These are phyloP conservation scores for Clarias fuscus DNA, from an alignment of 2,797 vertebrate genomes.

Conservation along the genomic window DNA sequence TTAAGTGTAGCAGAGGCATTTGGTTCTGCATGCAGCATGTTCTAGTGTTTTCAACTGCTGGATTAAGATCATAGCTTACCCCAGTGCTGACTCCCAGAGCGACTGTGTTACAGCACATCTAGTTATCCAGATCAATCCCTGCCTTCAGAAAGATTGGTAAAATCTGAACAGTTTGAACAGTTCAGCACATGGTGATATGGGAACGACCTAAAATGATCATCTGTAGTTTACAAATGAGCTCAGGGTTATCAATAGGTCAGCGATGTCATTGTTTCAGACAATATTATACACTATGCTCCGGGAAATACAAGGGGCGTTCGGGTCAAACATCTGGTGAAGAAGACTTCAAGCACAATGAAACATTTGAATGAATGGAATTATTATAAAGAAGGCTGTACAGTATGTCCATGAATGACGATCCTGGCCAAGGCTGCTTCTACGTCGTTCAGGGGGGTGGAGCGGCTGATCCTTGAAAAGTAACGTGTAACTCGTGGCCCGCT, in stretches of 20 bases:
- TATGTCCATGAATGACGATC: too few species aligned
- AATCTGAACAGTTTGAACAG: neutral
- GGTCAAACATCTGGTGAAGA: too few species aligned
- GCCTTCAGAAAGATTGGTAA: neutral
- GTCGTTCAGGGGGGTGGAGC: too few species aligned
- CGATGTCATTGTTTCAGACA: neutral
- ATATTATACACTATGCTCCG: too few species aligned
- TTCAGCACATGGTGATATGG: neutral
- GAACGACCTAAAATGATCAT: neutral
- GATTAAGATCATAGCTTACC: constrained; percentile 89
- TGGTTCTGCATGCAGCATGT: constrained; percentile 89
- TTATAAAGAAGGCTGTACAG: too few species aligned
- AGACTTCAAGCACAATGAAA: too few species aligned
- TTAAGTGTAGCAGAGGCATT: constrained; percentile 84
- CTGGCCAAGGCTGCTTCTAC: too few species aligned
- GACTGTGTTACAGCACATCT: constrained; percentile 94
- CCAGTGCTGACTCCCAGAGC: constrained; percentile 96
- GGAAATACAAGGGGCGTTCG: too few species aligned
- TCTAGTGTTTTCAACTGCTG: constrained; percentile 79
- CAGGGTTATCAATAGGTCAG: neutral
- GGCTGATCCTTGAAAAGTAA: too few species aligned
- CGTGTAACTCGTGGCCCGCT: too few species aligned
- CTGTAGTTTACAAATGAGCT: neutral
- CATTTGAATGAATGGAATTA: too few species aligned
- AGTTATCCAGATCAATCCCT: constrained; percentile 82